phyloP scores from a whole-genome alignment of 1,140 invertebrate genomes.

The Lordiphosa stackelbergi region DNA sequence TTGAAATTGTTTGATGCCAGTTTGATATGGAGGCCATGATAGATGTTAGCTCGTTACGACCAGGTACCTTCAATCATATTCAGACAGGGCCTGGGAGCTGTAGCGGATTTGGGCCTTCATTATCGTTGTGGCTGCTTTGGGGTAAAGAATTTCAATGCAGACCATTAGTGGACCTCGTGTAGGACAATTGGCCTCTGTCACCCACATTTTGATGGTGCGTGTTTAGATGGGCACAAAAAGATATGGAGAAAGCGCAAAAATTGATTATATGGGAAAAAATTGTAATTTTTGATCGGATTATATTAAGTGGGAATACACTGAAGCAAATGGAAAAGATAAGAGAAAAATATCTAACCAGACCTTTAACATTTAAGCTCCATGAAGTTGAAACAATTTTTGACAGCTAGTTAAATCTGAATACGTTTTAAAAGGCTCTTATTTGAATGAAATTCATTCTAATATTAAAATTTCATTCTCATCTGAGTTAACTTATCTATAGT shows the following conservation, averaged over 20 bases:
- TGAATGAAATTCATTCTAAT: no score
- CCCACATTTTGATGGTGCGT: constrained; percentile 1
- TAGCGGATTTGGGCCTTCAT: constrained; percentile 12
- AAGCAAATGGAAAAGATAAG: no score
- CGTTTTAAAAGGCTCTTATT: no score
- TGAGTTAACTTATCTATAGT: no score
- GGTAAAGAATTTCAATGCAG: constrained; percentile 1
- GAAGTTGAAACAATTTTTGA: no score
- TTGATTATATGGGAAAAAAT: background rate
- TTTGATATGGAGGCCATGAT: constrained; percentile 72
- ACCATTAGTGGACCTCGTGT: constrained; percentile 1
- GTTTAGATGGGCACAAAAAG: background rate
- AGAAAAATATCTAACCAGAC: no score
- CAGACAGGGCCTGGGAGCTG: constrained; percentile 30
- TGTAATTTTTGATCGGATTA: background rate
- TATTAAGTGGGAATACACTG: no score
- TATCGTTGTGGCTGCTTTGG: constrained; percentile 2
- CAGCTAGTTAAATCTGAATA: no score
- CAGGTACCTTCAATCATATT: constrained; percentile 68
- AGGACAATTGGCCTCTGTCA: background rate
- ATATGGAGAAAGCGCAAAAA: background rate
- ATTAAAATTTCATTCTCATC: no score
- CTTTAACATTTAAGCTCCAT: no score
- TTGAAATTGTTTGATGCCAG: constrained; percentile 73
- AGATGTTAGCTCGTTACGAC: constrained; percentile 63